Conservation (phyloP, 2,888 invertebrate genomes). For the Parnassius smintheus region DNA sequence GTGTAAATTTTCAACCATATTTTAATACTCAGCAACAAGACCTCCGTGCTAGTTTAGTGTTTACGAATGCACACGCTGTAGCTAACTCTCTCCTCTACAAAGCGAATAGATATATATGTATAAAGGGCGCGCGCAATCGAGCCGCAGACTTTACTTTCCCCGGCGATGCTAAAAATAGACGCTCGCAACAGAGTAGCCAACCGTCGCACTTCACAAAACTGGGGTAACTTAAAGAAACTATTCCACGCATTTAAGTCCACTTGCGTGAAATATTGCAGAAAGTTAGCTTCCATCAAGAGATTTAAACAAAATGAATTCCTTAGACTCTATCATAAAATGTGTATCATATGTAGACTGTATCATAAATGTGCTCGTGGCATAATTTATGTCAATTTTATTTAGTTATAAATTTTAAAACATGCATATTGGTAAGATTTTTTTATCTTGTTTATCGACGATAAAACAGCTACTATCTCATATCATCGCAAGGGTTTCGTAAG, state of each 20-base stretch:
- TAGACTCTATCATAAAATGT: neutral
- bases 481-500: no score
- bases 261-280: conserved; percentile 19
- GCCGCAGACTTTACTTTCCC: conserved; percentile 65
- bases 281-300: conserved; percentile 1
- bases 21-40: conserved; percentile 18
- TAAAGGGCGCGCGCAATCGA: conserved; percentile 62
- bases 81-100: conserved; percentile 32
- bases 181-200: conserved; percentile 60
- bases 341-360: no score
- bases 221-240: conserved; percentile 22
- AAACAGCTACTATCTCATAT: no score
- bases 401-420: no score
- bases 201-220: conserved; percentile 37
- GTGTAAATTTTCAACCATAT: neutral
- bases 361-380: neutral
- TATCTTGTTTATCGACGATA: no score
- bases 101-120: conserved; percentile 57
- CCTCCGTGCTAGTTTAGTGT: conserved; percentile 28
- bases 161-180: conserved; percentile 75
- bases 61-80: conserved; percentile 71
- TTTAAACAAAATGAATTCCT: no score
- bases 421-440: no score
- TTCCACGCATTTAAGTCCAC: conserved; percentile 17
- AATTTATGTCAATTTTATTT: no score